Evolutionary conservation across 2,113 vertebrate genomes (phyloP), one percentile per base, ranked within the genome.

Genomic region (Pungitius pungitius): DNA sequence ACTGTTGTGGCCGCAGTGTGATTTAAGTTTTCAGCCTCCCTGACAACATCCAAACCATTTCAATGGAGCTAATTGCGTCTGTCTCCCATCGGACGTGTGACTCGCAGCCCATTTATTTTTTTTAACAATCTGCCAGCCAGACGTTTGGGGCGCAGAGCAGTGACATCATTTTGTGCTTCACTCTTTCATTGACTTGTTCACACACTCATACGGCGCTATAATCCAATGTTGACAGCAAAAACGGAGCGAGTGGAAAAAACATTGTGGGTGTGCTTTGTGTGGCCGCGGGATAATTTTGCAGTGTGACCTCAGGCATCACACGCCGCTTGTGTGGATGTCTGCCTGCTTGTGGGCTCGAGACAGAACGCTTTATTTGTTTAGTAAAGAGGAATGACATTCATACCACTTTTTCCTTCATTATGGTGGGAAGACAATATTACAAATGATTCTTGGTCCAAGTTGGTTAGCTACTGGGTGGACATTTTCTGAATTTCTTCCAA

Each of bases 1-100:
- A 47, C 66, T 62, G 55, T 72, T 66, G 60, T 64, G 59, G 83
- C 83, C 64, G 64, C 83, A 71, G 69, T 35, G 42, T 58, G 64
- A 78, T 75, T 85, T 43, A 56, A 55, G 49, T 52, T 79, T 52
- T 68, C 1, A 45, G 42, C 52, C 69, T 81, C 62, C 37, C 51
- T 70, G 47, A 82, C 75, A 75, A 81, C 60, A 84, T 78, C 43
- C 61, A 42, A 71, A 75, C 66, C 80, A 35, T 68, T 67, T 64
- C 37, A 90, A 78, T 82, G 73, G 64, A 68, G 73, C 75, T 84
- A 83, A 89, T 86, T 87, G 80, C 76, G 85, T 82, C 65, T 77
- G n/a, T n/a, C 87, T 91, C 79, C 85, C 86, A 81, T 84, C 79
- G 69, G 69, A 37, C 74, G 35, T 67, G 83, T 92, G 90, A 90